Evolutionary conservation across 2,797 vertebrate genomes (phyloP).

Genomic region (Synanceia verrucosa): DNA sequence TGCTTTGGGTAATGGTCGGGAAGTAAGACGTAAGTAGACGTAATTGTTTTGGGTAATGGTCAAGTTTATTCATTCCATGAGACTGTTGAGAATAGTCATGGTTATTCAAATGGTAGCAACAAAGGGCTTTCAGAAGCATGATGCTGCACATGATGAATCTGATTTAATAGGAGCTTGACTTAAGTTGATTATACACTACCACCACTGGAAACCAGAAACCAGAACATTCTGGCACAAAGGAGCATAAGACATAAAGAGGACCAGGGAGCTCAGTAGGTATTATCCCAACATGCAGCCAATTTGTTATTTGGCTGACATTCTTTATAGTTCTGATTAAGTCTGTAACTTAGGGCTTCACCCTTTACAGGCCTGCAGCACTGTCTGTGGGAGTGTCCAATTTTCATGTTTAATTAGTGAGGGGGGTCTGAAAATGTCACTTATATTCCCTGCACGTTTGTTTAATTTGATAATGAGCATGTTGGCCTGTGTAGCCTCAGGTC

Average conservation of each 20-base stretch:
- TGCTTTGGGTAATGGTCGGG: slow-evolving; percentile 10
- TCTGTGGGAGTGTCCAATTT: slow-evolving; percentile 41
- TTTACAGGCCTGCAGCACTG: slow-evolving; percentile 22
- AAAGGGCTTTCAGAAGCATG: slow-evolving; percentile 18
- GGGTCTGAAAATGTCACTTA: slow-evolving; percentile 47
- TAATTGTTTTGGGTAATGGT: slow-evolving; percentile 19
- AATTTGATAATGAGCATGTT: slow-evolving; percentile 77
- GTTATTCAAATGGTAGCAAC: slow-evolving; percentile 19
- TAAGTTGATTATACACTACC: slow-evolving; percentile 35
- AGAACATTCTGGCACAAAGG: slow-evolving; percentile 33
- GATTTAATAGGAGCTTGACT: slow-evolving; percentile 30
- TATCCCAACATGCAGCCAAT: slow-evolving; percentile 35
- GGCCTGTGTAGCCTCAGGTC: slow-evolving; percentile 72
- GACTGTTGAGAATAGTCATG: slow-evolving; percentile 1
- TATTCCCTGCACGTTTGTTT: slow-evolving; percentile 66
- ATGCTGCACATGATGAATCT: slow-evolving; percentile 42
- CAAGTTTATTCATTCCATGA: slow-evolving; percentile 7
- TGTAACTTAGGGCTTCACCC: slow-evolving; percentile 14
- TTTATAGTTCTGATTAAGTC: slow-evolving; percentile 37
- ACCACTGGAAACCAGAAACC: slow-evolving; percentile 25
- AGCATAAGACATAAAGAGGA: slow-evolving; percentile 9
- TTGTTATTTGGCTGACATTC: slow-evolving; percentile 27
- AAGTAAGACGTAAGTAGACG: slow-evolving; percentile 10
- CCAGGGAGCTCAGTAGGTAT: slow-evolving; percentile 23
- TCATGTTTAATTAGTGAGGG: slow-evolving; percentile 47